Base-by-base conservation (phyloP, 2,888 invertebrate species). In the Melolontha melolontha region DNA sequence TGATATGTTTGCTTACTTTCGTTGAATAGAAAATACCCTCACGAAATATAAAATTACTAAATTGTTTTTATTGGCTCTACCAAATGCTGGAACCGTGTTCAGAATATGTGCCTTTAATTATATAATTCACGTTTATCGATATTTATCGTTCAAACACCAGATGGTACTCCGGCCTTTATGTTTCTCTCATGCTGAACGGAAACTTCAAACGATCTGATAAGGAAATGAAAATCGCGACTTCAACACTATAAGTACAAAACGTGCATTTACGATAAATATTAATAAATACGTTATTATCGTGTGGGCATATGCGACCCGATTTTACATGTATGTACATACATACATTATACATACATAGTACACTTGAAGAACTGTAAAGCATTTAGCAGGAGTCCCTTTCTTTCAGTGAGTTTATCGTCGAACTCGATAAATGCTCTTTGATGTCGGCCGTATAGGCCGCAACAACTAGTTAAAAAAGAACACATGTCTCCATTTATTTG, bases 371-470 rank as follows among this genome's bases (percentile, higher is more conserved):
- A 17, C 64, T 52, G 54, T 64, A 64, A 52, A 64, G 47, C 55
- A 47, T 66, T 66, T 66, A 54, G 66, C 44, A 55, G 22, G 41
- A 51, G 55, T 66, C 55, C 55, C 63, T 50, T 39, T 64, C 57
- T 68, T 64, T 49, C 44, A 41, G 64, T 22, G 57, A 54, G 68
- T 68, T 64, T 64, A 68, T 68, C 68, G 64, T 12, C 64, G 50
- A 64, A 41, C 64, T 34, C 64, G 68, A 68, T 68, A 68, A 68
- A 55, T 55, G 64, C 50, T 14, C 68, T 68, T 68, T 68, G 68
- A 68, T 68, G 64, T 68, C 57, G 57, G 41, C 22, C 22, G 55
- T 55, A 29, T 17, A 55, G 55, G 41, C 55, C 55, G 55, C 55
- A 27, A 51, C 51, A 44, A 47, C 40, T 49, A 39, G 49, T 63